A percentile compares a stretch with the other conserved stretches of the same genome.
Evolutionary conservation across 1,140 invertebrate genomes (phyloP).

Genomic region (Drosophila teissieri): DNA sequence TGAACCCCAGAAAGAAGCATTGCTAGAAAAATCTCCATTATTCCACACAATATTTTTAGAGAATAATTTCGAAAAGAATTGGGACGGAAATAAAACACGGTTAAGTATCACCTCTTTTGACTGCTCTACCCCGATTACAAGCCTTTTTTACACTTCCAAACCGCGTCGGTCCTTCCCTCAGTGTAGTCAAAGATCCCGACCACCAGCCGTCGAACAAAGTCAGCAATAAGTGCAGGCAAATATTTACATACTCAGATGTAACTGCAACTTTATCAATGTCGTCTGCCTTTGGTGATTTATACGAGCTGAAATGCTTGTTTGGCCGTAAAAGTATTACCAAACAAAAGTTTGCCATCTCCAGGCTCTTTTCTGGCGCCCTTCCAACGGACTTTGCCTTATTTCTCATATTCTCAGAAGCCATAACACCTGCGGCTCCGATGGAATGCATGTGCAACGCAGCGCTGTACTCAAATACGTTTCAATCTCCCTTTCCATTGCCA

Average conservation of each 20-base stretch:
- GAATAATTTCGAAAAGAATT: not conserved
- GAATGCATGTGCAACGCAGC: conserved; percentile 30
- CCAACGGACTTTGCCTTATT: conserved; percentile 15
- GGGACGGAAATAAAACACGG: not conserved
- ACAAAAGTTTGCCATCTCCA: conserved; percentile 50
- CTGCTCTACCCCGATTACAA: not conserved
- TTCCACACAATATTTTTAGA: not conserved
- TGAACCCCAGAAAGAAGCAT: not conserved
- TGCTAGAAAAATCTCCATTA: not conserved
- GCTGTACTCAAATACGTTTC: conserved; percentile 34
- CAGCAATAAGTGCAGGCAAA: conserved; percentile 78
- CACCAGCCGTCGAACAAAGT: conserved; percentile 19
- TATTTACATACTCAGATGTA: conserved; percentile 82
- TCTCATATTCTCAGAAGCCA: conserved; percentile 49
- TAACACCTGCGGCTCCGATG: conserved; percentile 68
- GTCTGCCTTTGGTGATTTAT: conserved; percentile 80
- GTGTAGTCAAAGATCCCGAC: conserved; percentile 14
- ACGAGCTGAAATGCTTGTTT: conserved; percentile 69
- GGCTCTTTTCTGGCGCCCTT: not conserved
- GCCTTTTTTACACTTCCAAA: not conserved
- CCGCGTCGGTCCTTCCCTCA: not conserved
- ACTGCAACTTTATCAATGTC: conserved; percentile 83
- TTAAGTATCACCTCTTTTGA: not conserved
- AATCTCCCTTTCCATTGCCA: conserved; percentile 41
- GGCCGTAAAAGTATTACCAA: conserved; percentile 69